These are phyloP conservation scores for Hyposmocoma kahamanoa DNA, from an alignment of 1,140 invertebrate genomes.

Conservation along the genomic window DNA sequence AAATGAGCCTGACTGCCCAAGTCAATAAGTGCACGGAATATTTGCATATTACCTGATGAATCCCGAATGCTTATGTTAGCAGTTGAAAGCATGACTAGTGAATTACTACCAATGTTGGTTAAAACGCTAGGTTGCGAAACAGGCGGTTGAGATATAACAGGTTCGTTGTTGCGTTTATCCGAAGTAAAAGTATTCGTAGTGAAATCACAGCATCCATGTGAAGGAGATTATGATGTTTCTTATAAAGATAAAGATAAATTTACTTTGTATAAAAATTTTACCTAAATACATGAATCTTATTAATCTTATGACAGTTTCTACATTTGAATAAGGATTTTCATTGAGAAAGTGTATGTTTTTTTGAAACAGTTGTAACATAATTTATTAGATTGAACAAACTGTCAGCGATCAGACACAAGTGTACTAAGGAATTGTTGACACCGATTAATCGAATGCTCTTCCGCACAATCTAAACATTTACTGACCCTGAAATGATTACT, in stretches of 20 bases:
- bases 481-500: too few relatives aligned
- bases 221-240: background rate
- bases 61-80: background rate
- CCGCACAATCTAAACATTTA: too few relatives aligned
- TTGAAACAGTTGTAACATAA: constrained; percentile 5
- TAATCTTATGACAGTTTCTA: background rate
- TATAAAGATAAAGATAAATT: too few relatives aligned
- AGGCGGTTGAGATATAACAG: background rate
- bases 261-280: too few relatives aligned
- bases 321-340: background rate
- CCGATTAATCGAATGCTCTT: background rate
- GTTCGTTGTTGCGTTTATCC: background rate
- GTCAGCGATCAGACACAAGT: background rate
- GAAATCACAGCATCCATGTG: background rate
- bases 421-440: background rate
- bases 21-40: background rate
- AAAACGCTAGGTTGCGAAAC: background rate
- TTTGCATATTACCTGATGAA: background rate
- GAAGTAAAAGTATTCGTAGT: background rate
- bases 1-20: background rate
- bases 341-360: background rate
- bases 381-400: background rate
- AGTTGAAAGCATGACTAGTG: background rate
- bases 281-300: too few relatives aligned
- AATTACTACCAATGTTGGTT: background rate